Evolutionary conservation across 2,888 invertebrate species (phyloP), one percentile per base, ranked within the genome.

Genomic region (Idaea biselata): DNA sequence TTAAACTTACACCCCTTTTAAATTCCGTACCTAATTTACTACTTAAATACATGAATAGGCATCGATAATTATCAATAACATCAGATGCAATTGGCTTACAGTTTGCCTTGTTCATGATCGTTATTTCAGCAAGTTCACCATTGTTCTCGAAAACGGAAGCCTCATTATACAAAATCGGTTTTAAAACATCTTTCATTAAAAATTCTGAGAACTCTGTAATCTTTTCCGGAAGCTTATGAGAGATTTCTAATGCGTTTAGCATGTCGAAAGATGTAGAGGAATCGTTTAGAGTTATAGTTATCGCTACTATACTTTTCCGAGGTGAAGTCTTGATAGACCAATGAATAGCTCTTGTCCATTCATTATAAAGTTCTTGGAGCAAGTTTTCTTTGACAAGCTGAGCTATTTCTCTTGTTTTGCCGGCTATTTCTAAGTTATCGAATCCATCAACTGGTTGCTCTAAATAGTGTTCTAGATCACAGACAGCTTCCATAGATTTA

Each of bases 171-270:
- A 96, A 93, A 0, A 96, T 91, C 0, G 94, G 94, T 61, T 86
- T 79, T 14, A 96, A 85, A 25, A 96, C 80, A 66, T 93, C 82
- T 44, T 93, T 88, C 71, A 95, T 83, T 17, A 97, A 75, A 72
- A 93, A 94, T 63, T 88, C 87, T 1, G 94, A 88, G 74, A 96
- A 94, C 61, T 89, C 85, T 53, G 93, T 86, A 6, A 96, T 78
- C 74, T 93, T 93, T 32, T 82, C 80, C 25, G 70, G 73, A 72
- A 78, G 88, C 76, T 74, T 95, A 74, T 78, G 90, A 73, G 78
- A 82, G 61, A 86, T 86, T 57, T 83, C 79, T 56, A 93, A 73
- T n/a, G 90, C 89, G 70, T 84, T 82, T 58, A 91, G 68, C 18
- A 93, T 75, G 69, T 93, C 87, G 56, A 79, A 69, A 54, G 81